Conservation (phyloP, 2,113 vertebrate species). For the Candoia aspera region DNA sequence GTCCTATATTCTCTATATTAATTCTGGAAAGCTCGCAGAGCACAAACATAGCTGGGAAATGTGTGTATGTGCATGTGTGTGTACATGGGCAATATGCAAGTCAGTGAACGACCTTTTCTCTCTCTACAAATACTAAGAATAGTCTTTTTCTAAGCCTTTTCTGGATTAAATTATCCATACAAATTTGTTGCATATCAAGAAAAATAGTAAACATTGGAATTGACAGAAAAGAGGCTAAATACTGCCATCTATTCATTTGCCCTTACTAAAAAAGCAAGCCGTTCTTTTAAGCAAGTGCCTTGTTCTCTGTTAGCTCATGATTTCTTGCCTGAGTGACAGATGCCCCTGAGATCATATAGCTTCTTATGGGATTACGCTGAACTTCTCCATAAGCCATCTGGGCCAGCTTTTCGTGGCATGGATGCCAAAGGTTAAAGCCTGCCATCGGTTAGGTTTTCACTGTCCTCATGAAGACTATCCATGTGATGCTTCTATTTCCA, state of each 20-base stretch:
- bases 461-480: not conserved
- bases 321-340: not conserved
- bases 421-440: not conserved
- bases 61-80: slow-evolving; percentile 34
- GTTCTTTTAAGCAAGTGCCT: not conserved
- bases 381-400: not conserved
- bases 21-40: slow-evolving; percentile 48
- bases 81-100: not conserved
- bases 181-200: slow-evolving; percentile 21
- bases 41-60: slow-evolving; percentile 39
- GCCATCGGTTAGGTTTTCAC: not conserved
- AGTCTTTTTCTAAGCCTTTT: slow-evolving; percentile 54
- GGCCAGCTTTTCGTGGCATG: not conserved
- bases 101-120: not conserved
- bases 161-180: slow-evolving; percentile 58
- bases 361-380: not conserved
- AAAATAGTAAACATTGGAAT: slow-evolving; percentile 1
- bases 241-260: not conserved
- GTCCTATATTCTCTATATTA: slow-evolving; percentile 38
- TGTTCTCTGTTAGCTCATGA: not conserved
- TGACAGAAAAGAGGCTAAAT: not conserved
- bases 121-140: slow-evolving; percentile 39
- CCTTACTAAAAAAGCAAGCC: not conserved
- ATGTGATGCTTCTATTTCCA: not conserved
- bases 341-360: not conserved